Evolutionary conservation across 2,797 vertebrate species (phyloP), one percentile per base, ranked within the genome.

Genomic region (Hoplostethus atlanticus): DNA sequence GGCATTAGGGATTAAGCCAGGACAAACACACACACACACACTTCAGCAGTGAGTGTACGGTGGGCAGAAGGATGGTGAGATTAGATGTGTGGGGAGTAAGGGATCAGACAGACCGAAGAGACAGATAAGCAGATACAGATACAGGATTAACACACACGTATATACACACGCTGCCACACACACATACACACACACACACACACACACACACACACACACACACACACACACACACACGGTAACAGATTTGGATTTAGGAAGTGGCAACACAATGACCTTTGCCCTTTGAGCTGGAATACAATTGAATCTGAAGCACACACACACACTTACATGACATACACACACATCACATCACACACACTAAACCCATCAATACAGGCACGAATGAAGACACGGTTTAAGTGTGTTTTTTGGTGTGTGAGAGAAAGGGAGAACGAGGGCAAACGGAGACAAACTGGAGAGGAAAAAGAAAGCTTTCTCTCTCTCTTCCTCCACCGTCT

Each of bases 41-140:
- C 46, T 13, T 16, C 46, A 1, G 47, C 21, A 12, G 30, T 21
- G 21, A 40, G 76, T 17, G 57, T 57, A 68, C 54, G 69, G 52
- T 61, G 73, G 68, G 68, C 73, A 76, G 79, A 75, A 55, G 64
- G 73, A 57, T 72, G 56, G 64, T 50, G 83, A 84, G 90, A 90
- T 92, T 89, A 88, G 68, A 84, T 72, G 71, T 84, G 79, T 54
- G 62, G 80, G 73, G 76, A 89, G 84, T 85, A 73, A 47, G 75
- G 84, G 87, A 87, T 90, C 86, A 92, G 85, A 84, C 79, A 79
- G 76, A 77, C 79, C 76, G 72, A 56, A 81, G 73, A 84, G 66
- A 87, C 68, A 63, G 84, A 90, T 90, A 85, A 87, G 73, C 48
- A 85, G 89, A 89, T 79, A 89, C 17, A 46, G 76, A 92, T 87